These are phyloP conservation scores for Pteria penguin DNA, from an alignment of 2,888 invertebrate species.

Conservation along the genomic window DNA sequence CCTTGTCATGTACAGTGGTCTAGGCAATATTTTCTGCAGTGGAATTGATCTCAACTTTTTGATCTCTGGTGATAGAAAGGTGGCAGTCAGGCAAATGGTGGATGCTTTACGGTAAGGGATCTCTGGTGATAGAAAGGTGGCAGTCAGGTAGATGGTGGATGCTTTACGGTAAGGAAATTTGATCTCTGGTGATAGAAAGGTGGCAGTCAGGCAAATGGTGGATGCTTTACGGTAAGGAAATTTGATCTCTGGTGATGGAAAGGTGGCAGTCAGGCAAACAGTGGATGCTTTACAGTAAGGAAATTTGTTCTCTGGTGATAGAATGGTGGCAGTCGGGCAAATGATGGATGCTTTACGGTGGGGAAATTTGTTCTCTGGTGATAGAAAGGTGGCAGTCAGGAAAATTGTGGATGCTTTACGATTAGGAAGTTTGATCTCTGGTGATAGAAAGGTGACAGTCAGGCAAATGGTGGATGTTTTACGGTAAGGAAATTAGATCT, in stretches of 20 bases:
- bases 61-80: constrained; percentile 72
- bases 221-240: no score
- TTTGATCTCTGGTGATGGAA: constrained; percentile 80
- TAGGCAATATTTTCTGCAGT: constrained; percentile 88
- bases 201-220: no score
- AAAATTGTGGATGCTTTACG: constrained; percentile 87
- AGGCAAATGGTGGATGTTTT: constrained; percentile 86
- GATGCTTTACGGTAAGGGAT: constrained; percentile 86
- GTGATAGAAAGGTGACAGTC: constrained; percentile 82
- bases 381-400: constrained; percentile 83
- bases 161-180: no score
- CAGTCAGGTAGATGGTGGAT: no score
- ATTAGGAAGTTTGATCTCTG: constrained; percentile 85
- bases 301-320: no score
- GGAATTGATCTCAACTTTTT: constrained; percentile 90
- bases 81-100: constrained; percentile 86
- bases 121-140: not conserved
- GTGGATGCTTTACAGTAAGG: constrained; percentile 88
- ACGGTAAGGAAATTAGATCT: no score
- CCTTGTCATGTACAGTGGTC: constrained; percentile 88
- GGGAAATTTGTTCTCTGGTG: constrained; percentile 81
- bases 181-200: no score
- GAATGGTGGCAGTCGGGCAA: no score
- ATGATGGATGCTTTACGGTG: no score
- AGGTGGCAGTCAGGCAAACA: constrained; percentile 85